Evolutionary conservation across 2,797 vertebrate genomes (phyloP).

Genomic region (Picus viridis): DNA sequence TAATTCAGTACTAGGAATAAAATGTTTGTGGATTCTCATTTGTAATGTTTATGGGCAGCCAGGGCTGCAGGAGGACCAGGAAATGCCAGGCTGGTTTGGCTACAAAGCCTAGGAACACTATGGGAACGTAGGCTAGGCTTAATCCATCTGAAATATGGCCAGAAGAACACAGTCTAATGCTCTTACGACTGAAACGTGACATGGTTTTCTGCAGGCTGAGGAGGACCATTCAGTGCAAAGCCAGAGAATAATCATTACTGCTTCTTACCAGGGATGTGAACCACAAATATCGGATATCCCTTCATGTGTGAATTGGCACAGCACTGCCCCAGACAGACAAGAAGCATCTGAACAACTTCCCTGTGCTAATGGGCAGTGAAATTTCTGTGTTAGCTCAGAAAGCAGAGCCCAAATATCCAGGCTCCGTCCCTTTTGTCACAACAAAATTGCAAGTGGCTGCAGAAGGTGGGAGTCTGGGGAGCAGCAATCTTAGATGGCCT

Average conservation of each 20-base stretch:
- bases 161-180: neutral
- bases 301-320: neutral
- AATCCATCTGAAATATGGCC: neutral
- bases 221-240: neutral
- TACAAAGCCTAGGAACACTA: neutral
- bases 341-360: neutral
- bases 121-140: neutral
- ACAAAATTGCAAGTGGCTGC: neutral
- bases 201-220: neutral
- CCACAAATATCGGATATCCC: neutral
- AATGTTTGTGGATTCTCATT: neutral
- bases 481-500: neutral
- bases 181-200: neutral
- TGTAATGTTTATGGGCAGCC: neutral
- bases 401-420: neutral
- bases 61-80: neutral
- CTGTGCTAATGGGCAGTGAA: neutral
- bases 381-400: neutral
- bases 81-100: neutral
- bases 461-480: neutral
- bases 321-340: neutral
- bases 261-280: neutral
- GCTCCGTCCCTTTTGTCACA: neutral
- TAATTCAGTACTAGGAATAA: neutral
- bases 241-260: neutral